phyloP scores from a whole-genome alignment of 2,113 vertebrate species.

The Hylia prasina region DNA sequence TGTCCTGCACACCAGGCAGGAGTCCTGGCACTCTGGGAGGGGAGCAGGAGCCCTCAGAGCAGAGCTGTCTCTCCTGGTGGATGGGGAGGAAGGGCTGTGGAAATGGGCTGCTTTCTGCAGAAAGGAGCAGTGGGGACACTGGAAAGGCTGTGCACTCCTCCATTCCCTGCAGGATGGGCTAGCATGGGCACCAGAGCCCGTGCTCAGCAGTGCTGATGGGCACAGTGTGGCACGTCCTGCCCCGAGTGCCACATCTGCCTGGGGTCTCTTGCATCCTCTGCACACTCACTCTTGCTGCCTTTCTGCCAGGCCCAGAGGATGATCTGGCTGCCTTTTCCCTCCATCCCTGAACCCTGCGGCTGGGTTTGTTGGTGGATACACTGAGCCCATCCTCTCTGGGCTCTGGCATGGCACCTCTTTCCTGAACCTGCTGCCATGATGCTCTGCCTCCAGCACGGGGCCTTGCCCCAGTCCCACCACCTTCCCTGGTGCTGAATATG shows the following conservation, averaged over 20 bases:
- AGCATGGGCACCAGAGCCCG: neutral
- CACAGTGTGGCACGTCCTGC: neutral
- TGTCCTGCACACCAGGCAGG: neutral
- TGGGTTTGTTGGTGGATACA: neutral
- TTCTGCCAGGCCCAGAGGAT: neutral
- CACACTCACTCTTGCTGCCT: neutral
- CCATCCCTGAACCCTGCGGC: neutral
- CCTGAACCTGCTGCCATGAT: fast-evolving
- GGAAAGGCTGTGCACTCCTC: neutral
- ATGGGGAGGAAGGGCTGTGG: neutral
- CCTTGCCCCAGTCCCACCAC: neutral
- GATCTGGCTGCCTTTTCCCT: neutral
- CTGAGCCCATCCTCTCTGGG: neutral
- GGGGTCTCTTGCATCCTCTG: neutral
- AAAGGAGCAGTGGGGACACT: neutral
- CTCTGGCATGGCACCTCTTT: neutral
- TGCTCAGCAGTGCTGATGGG: neutral
- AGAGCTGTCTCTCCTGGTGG: neutral
- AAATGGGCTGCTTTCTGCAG: neutral
- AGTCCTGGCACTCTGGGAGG: neutral
- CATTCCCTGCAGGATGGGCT: neutral
- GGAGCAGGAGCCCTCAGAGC: neutral
- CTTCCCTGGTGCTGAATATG: neutral
- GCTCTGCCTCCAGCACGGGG: neutral
- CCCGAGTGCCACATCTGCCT: neutral